A percentile compares a stretch with the other conserved stretches of the same genome.
These are phyloP conservation scores for Furcifer pardalis DNA, from an alignment of 2,797 vertebrate species.

Conservation along the genomic window DNA sequence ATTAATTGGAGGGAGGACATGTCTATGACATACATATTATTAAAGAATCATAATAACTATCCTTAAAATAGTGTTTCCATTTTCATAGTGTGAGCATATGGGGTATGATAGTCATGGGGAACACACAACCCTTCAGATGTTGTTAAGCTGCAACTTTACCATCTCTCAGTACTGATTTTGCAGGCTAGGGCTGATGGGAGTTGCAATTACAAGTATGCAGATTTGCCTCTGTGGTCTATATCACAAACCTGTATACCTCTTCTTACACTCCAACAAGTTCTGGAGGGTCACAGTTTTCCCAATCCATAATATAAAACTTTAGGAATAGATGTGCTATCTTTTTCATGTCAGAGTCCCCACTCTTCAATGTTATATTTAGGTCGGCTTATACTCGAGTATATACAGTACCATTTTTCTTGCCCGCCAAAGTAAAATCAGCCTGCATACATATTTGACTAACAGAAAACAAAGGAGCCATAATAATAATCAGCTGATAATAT, in stretches of 20 bases:
- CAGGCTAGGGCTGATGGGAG: neutral
- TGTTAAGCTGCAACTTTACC: neutral
- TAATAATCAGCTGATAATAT: neutral
- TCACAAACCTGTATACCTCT: neutral
- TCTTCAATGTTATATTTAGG: no score
- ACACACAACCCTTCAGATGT: neutral
- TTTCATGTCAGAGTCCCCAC: neutral
- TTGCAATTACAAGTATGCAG: neutral
- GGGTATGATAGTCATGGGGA: neutral
- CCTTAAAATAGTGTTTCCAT: neutral
- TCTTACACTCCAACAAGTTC: neutral
- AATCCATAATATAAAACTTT: neutral
- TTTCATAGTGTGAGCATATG: neutral
- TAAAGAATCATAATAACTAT: neutral
- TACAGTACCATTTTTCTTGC: neutral
- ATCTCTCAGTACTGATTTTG: neutral
- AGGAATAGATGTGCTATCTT: neutral
- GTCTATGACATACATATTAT: neutral
- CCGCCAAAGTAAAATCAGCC: constrained; percentile 21
- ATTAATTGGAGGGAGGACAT: neutral
- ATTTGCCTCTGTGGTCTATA: no score
- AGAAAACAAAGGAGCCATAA: constrained; percentile 10
- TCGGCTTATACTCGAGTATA: no score
- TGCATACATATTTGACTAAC: constrained; percentile 21
- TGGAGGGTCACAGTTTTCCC: neutral